Evolutionary conservation across 2,113 vertebrate genomes (phyloP), one percentile per base, ranked within the genome.

Genomic region (Hippocampus comes): DNA sequence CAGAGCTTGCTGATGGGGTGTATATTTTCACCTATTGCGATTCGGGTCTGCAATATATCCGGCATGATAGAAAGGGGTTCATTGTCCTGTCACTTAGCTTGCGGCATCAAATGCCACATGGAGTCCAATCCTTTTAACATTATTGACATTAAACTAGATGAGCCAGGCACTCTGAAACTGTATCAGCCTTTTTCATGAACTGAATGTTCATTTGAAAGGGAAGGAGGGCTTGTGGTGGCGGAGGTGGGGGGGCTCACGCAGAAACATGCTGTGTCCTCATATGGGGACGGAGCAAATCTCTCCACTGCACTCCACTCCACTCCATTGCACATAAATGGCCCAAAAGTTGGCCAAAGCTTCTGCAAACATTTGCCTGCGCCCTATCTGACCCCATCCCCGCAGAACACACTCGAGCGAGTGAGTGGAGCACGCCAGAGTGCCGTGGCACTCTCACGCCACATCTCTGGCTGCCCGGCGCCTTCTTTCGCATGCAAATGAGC

Each of bases 401-500:
- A 66, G 70, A 82, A 76, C 73, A 77, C 68, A 83, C 85, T 83
- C 38, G 49, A 78, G 77, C 59, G 66, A 77, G 84, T 10, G 21
- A n/a, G 55, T 21, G 55, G 66, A 78, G 84, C 23, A 3, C 56
- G 56, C 56, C 17, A 46, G 74, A 83, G 79, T 64, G 53, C 73
- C 63, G 75, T 63, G 10, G 43, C 43, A 46, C 43, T 46, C 43
- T 46, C 43, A 2, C 43, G 43, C 43, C 43, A 46, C 43, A 75
- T 72, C 77, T 63, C 79, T 67, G 64, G n/a, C 46, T 51, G n/a
- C 46, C 56, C 73, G 46, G 65, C 75, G 73, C 82, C 81, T 82
- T 76, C 86, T 89, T 91, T 91, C 88, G 86, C 89, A 90, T 92
- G 91, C 80, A 92, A 92, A 92, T 90, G 30, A 88, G 84, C 79